Evolutionary conservation across 2,888 invertebrate species (phyloP), one percentile per base, ranked within the genome.

Genomic region (Gari tellinella): DNA sequence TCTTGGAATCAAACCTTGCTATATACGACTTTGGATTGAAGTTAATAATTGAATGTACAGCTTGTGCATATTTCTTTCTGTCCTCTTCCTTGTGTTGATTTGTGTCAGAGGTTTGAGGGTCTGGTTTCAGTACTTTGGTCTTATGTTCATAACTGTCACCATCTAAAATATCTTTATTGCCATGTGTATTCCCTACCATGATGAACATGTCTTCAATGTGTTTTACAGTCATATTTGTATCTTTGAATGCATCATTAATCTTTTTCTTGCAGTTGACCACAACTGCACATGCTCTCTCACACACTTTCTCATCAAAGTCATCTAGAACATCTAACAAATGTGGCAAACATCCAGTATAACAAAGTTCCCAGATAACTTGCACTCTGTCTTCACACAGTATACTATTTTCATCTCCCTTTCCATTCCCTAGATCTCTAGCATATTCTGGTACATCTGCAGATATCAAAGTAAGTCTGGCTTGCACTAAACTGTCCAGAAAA

Each of bases 301-400:
- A 55, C 5, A 82, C 82, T 57, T 67, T 80, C 23, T 66, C 66
- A 65, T 82, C 82, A 78, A 72, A 82, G 49, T 82, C 82, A 51
- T 72, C 62, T 2, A 70, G 10, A 23, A 72, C 62, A 21, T 55
- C 31, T 10, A 78, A 58, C 14, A 73, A 48, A 37, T 64, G 49
- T 43, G 57, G 37, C 12, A 64, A 62, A 25, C 69, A 73, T 17
- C 55, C 63, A 25, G 21, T 19, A 5, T 43, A 17, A 48, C 31
- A 37, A 17, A 63, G 38, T 51, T 51, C 40, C 26, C 41, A 45
- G 26, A 41, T 12, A 31, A 3, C 26, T 40, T 26, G 19, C 17
- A 63, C 12, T 25, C 10, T 31, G 31, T 31, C 31, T 31, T 31
- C 31, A n/a, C n/a, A n/a, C 10, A 31, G 10, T 31, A 31, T 31